Evolutionary conservation across 2,888 invertebrate species (phyloP).

Genomic region (Sminthurides aquaticus): DNA sequence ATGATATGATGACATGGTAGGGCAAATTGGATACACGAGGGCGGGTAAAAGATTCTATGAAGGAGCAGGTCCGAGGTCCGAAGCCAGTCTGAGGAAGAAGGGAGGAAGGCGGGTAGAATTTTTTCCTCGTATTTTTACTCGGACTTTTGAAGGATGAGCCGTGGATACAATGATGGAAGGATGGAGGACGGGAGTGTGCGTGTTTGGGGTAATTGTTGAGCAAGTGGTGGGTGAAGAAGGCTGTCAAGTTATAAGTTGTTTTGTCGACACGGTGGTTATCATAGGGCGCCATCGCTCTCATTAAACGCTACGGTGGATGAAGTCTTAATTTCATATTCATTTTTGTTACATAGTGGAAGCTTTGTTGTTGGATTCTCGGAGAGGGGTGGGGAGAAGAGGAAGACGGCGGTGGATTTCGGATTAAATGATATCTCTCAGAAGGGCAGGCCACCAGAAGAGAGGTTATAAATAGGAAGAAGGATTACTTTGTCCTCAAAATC

Average conservation of each 20-base stretch:
- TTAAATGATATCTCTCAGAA: too few relatives aligned
- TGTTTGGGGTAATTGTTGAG: conserved; percentile 19
- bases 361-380: too few relatives aligned
- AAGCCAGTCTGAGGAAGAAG: too few relatives aligned
- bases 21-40: too few relatives aligned
- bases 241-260: conserved; percentile 25
- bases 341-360: conserved; percentile 21
- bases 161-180: neutral
- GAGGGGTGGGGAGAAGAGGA: too few relatives aligned
- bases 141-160: too few relatives aligned
- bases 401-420: too few relatives aligned
- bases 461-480: conserved; percentile 34
- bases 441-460: conserved; percentile 32
- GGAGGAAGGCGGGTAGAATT: too few relatives aligned
- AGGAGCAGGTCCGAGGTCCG: too few relatives aligned
- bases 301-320: conserved; percentile 42
- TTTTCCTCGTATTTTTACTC: neutral
- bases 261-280: conserved; percentile 41
- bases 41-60: too few relatives aligned
- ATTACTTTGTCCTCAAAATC: too few relatives aligned
- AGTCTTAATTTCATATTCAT: conserved; percentile 35
- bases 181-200: neutral
- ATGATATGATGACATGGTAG: neutral
- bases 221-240: conserved; percentile 16
- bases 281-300: conserved; percentile 43